Conservation (phyloP, 2,113 vertebrate genomes). For the Setophaga kirtlandii region DNA sequence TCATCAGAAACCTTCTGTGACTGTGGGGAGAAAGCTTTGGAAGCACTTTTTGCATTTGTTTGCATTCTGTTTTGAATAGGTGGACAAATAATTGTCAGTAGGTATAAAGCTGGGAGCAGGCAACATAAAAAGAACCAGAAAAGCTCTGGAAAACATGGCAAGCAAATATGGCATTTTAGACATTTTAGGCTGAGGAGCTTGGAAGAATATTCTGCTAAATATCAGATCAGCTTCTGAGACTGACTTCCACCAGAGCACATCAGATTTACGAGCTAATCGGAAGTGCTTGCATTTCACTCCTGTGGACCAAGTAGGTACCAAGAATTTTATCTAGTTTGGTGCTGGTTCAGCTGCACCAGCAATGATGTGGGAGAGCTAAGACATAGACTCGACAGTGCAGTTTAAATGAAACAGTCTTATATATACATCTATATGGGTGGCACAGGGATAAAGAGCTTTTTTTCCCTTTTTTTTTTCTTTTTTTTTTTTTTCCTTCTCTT, state of each 20-base stretch:
- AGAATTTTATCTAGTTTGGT: not conserved
- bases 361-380: not conserved
- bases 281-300: not conserved
- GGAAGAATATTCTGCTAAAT: not conserved
- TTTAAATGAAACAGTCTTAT: not conserved
- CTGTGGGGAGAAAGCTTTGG: slow-evolving; percentile 16
- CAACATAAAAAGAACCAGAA: not conserved
- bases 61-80: slow-evolving; percentile 9
- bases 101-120: not conserved
- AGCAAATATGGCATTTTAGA: not conserved
- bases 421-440: too few relatives aligned
- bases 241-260: not conserved
- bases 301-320: not conserved
- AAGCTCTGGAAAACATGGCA: slow-evolving; percentile 6
- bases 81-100: slow-evolving; percentile 23
- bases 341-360: not conserved
- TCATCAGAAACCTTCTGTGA: slow-evolving; percentile 17
- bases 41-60: slow-evolving; percentile 41
- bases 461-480: not conserved
- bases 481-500: not conserved
- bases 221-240: not conserved
- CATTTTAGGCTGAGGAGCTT: not conserved
- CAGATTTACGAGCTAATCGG: not conserved
- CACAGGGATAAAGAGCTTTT: not conserved
- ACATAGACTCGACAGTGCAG: not conserved